Conservation (phyloP, 2,888 invertebrate species). For the Amblyjoppa proteus region DNA sequence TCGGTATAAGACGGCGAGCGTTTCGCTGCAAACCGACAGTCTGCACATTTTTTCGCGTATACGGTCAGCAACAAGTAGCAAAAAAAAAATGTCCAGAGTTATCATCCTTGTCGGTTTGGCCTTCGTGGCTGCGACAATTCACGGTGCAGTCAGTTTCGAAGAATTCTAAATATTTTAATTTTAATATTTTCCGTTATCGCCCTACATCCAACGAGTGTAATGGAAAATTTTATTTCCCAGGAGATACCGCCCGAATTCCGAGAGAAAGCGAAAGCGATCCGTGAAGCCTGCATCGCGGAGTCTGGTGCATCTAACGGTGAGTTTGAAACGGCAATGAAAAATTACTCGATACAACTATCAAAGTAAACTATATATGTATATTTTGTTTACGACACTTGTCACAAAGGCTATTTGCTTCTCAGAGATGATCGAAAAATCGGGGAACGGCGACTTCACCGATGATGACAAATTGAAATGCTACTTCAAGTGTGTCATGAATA, state of each 20-base stretch:
- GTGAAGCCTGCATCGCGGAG: background rate
- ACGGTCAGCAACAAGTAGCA: background rate
- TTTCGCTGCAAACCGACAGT: conserved; percentile 8
- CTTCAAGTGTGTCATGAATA: conserved; percentile 75
- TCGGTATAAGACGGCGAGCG: conserved; percentile 46
- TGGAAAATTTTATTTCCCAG: background rate
- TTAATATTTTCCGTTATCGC: too few relatives aligned
- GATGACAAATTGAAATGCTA: conserved; percentile 72
- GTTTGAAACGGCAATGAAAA: background rate
- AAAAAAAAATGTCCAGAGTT: conserved; percentile 54
- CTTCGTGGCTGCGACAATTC: conserved; percentile 44
- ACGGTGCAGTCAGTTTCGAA: conserved; percentile 66
- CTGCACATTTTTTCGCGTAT: background rate
- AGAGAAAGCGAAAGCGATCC: background rate
- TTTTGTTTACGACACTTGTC: too few relatives aligned
- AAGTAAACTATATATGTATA: too few relatives aligned
- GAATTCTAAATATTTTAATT: background rate
- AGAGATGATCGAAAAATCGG: background rate
- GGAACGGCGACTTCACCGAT: background rate
- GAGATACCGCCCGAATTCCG: background rate
- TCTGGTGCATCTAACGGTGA: background rate
- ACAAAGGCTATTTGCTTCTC: too few relatives aligned
- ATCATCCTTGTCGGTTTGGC: conserved; percentile 49
- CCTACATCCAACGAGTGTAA: too few relatives aligned
- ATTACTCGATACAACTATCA: too few relatives aligned